Evolutionary conservation across 2,797 vertebrate genomes (phyloP), one percentile per base, ranked within the genome.

Genomic region (Urosaurus nigricauda): DNA sequence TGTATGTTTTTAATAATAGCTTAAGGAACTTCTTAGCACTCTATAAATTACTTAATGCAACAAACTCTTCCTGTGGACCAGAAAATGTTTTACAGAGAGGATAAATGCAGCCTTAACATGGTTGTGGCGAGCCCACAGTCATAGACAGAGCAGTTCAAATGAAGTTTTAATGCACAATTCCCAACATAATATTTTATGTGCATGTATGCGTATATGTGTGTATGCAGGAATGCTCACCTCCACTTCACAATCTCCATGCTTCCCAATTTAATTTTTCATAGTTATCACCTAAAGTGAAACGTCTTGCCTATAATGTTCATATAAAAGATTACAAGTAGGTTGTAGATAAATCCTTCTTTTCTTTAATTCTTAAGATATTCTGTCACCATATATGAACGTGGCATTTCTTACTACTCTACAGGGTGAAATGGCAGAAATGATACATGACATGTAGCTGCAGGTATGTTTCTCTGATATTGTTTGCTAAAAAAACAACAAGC

Each of bases 21-120:
- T 97, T 97, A 96, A 97, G 96, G 97, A 97, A 97, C 97, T 97
- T 97, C 96, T 96, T 97, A 97, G 94, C 97, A 97, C 96, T 96
- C 96, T 95, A 96, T 97, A 97, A 97, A 97, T 97, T 97, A 97
- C 96, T 97, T 97, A 97, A 96, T 93, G 94, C 95, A 95, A 95
- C 96, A 94, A 96, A 96, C 94, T 94, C 96, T 97, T 97, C 96
- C 97, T 96, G 96, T 94, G 94, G 94, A 95, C 94, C 96, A 94
- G 94, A 91, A 85, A 70, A 95, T 94, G 94, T 94, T 95, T 95
- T 94, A 95, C 91, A 94, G 94, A 94, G 87, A 90, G 94, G 83
- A 82, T 93, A 93, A 94, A 94, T 35, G 89, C 88, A 93, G 94
- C 93, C 92, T 95, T 91, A 94, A 92, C 93, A 92, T 88, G 90